These are phyloP conservation scores for Dascillus cervinus DNA, from an alignment of 2,888 invertebrate genomes.

Conservation along the genomic window DNA sequence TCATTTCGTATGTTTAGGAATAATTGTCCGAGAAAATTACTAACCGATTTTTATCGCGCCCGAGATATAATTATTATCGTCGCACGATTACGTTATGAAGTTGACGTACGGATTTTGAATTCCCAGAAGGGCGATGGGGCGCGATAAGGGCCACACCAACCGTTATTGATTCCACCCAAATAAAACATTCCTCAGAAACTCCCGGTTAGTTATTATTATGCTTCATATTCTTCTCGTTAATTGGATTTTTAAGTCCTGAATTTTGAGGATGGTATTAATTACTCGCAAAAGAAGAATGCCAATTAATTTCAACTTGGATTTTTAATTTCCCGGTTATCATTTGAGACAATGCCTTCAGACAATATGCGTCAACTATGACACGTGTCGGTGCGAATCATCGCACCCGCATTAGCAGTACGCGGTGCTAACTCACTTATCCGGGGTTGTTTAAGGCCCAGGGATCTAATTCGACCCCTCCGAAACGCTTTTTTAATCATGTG, in stretches of 20 bases:
- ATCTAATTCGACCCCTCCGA: no score
- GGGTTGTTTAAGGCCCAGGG: no score
- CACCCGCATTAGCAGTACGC: no score
- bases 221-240: slow-evolving; percentile 4
- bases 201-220: slow-evolving; percentile 9
- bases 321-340: no score
- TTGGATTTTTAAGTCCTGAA: slow-evolving; percentile 4
- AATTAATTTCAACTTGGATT: not conserved
- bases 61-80: slow-evolving; percentile 6
- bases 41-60: slow-evolving; percentile 6
- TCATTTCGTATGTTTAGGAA: slow-evolving; percentile 9
- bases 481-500: no score
- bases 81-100: slow-evolving; percentile 9
- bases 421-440: no score
- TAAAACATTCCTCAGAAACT: slow-evolving; percentile 9
- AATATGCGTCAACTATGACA: no score
- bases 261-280: slow-evolving; percentile 1
- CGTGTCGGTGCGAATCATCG: no score
- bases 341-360: no score
- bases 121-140: slow-evolving; percentile 10
- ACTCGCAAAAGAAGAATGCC: not conserved
- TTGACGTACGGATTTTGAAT: slow-evolving; percentile 10
- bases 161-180: slow-evolving; percentile 9
- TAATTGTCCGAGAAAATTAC: slow-evolving; percentile 9
- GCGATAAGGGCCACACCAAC: slow-evolving; percentile 4